Evolutionary conservation across 2,113 vertebrate species (phyloP), one percentile per base, ranked within the genome.

Genomic region (Pithys albifrons): DNA sequence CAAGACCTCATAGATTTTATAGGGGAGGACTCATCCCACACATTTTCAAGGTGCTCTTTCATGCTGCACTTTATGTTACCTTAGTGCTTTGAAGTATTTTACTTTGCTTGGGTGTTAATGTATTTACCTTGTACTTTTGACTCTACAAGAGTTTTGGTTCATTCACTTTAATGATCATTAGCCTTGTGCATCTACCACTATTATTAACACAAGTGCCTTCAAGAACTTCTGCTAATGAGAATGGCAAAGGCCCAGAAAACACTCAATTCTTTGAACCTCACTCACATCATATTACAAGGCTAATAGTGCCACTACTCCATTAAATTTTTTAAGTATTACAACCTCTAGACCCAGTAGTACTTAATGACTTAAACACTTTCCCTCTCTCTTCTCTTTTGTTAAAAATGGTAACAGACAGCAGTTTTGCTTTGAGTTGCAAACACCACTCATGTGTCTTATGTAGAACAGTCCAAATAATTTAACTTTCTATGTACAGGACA

Each of bases 201-300:
- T 64, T 79, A 95, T 89, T 95, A 94, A 62, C 49, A 79, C 14
- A 87, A 87, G 24, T 59, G 72, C 28, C n/a, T 91, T 91, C 43
- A 73, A 85, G 49, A 91, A 79, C 55, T 67, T 67, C 35, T 76
- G 51, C n/a, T 95, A 91, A 88, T 80, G 67, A 93, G 82, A 91
- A 80, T 35, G 12, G 55, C 59, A 89, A 75, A 91, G 82, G 76
- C 23, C 12, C 71, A 79, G 85, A 85, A 89, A 89, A 85, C 2
- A 7, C 35, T 77, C 35, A 46, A 2, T 67, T 88, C 51, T 74
- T 94, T 85, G 51, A 93, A 35, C 33, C 33, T 77, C 23, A 57
- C 22, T 87, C 58, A 73, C 23, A 19, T 70, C 52, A 28, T 41
- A 88, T 70, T 77, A 74, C 39, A 57, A 78, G 64, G 72, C 67